These are phyloP conservation scores for Borostomias antarcticus DNA, from an alignment of 2,797 vertebrate species.

Conservation along the genomic window DNA sequence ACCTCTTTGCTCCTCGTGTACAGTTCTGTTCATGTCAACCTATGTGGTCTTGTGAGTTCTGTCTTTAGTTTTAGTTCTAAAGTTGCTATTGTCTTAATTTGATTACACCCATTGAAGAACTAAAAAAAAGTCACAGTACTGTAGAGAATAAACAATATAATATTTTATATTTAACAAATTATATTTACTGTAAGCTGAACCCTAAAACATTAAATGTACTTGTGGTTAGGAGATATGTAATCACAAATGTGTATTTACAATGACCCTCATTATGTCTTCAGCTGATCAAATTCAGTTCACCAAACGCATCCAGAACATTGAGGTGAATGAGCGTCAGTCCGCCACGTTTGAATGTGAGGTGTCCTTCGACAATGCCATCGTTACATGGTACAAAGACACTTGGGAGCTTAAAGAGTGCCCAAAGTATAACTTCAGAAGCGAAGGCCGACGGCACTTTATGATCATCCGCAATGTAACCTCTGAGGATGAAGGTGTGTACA, in stretches of 20 bases:
- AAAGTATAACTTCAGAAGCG: constrained; percentile 92
- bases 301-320: constrained; percentile 90
- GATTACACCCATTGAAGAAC: background rate
- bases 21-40: constrained; percentile 7
- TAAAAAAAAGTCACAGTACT: background rate
- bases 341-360: constrained; percentile 94
- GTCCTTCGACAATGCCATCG: constrained; percentile 88
- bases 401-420: constrained; percentile 86
- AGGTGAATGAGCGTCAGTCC: constrained; percentile 87
- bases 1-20: constrained; percentile 60
- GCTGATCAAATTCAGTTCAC: constrained; percentile 94
- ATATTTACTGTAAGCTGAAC: too few relatives aligned
- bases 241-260: too few relatives aligned
- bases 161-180: too few relatives aligned
- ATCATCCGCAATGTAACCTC: constrained; percentile 90
- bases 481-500: constrained; percentile 89
- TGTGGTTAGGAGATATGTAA: too few relatives aligned
- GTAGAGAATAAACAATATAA: background rate
- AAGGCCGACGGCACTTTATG: constrained; percentile 92
- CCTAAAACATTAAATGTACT: too few relatives aligned
- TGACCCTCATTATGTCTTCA: constrained; percentile 68
- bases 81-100: constrained; percentile 18
- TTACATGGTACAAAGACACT: constrained; percentile 92
- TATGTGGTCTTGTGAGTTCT: background rate
- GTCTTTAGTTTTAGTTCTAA: constrained; percentile 18